Percentiles rank a stretch among this genome's conserved stretches.
These are phyloP conservation scores for Isoperla grammatica DNA, from an alignment of 2,888 invertebrate species.

Conservation along the genomic window DNA sequence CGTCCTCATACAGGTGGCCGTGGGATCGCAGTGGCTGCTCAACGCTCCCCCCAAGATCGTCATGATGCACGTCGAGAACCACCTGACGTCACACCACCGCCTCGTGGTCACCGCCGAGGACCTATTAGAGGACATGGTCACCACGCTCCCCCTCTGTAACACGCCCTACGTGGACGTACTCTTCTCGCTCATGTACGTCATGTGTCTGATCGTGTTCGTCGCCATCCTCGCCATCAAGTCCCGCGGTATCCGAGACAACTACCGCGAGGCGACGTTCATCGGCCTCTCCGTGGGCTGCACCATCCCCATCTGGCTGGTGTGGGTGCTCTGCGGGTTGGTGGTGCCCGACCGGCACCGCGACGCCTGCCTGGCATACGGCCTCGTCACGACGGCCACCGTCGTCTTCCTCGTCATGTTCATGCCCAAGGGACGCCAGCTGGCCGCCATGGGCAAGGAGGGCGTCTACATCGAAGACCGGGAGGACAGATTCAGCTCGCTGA, in stretches of 20 bases:
- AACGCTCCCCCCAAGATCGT: slow-evolving; percentile 66
- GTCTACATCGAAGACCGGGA: slow-evolving; percentile 76
- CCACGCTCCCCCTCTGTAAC: slow-evolving; percentile 50
- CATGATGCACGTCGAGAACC: slow-evolving; percentile 42
- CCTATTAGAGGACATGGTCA: slow-evolving; percentile 34
- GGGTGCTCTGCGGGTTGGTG: slow-evolving; percentile 76
- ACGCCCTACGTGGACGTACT: slow-evolving; percentile 66
- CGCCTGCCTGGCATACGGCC: slow-evolving; percentile 84
- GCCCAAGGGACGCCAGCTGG: slow-evolving; percentile 85
- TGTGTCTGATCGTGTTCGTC: slow-evolving; percentile 78
- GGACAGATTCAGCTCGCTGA: slow-evolving; percentile 74
- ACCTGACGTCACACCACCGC: slow-evolving; percentile 34
- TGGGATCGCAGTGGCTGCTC: slow-evolving; percentile 78
- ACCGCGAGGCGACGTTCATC: slow-evolving; percentile 88
- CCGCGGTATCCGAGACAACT: slow-evolving; percentile 86
- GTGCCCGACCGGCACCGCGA: slow-evolving; percentile 74
- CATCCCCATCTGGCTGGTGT: slow-evolving; percentile 80
- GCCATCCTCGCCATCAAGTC: slow-evolving; percentile 80
- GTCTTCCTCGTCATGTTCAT: slow-evolving; percentile 92
- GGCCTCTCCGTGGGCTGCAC: slow-evolving; percentile 81
- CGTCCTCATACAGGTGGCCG: slow-evolving; percentile 80
- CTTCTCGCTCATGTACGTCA: slow-evolving; percentile 73
- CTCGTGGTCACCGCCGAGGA: slow-evolving; percentile 39
- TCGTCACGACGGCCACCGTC: slow-evolving; percentile 76
- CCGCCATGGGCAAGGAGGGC: slow-evolving; percentile 86